phyloP scores from a whole-genome alignment of 2,797 vertebrate genomes.

The Anableps anableps region DNA sequence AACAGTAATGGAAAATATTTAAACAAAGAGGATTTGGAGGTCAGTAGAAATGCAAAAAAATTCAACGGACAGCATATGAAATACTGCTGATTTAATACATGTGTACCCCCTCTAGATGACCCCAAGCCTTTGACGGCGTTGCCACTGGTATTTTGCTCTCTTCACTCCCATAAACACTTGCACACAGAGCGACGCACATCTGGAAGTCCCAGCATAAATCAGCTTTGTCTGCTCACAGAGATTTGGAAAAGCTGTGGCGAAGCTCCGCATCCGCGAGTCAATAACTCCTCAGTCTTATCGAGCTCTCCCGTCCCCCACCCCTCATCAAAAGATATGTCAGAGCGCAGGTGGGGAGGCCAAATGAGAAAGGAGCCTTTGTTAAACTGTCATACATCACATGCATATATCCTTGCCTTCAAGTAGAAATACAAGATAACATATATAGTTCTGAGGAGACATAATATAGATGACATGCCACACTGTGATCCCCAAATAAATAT shows the following conservation, averaged over 20 bases:
- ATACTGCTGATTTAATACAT: conserved; percentile 52
- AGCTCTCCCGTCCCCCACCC: conserved; percentile 37
- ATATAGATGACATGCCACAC: conserved; percentile 45
- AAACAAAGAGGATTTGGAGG: conserved; percentile 68
- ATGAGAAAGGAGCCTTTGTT: conserved; percentile 68
- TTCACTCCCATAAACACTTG: conserved; percentile 37
- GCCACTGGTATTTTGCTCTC: conserved; percentile 34
- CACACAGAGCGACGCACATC: conserved; percentile 38
- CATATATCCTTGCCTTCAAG: conserved; percentile 36
- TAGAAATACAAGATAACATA: conserved; percentile 37
- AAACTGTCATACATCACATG: conserved; percentile 59
- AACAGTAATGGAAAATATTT: conserved; percentile 68
- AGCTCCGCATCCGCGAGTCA: conserved; percentile 58
- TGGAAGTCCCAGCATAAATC: conserved; percentile 63
- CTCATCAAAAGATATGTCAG: conserved; percentile 36
- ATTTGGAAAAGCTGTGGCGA: conserved; percentile 60
- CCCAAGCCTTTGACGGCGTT: conserved; percentile 33
- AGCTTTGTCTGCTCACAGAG: conserved; percentile 64
- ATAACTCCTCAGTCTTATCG: conserved; percentile 71
- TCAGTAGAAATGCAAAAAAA: conserved; percentile 53
- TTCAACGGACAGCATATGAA: conserved; percentile 64
- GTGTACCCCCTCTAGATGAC: conserved; percentile 34
- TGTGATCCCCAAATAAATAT: conserved; percentile 40
- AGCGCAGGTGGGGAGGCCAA: conserved; percentile 69
- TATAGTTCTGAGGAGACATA: conserved; percentile 28